Conservation (phyloP, 2,888 invertebrate species). For the Iphiclides podalirius region DNA sequence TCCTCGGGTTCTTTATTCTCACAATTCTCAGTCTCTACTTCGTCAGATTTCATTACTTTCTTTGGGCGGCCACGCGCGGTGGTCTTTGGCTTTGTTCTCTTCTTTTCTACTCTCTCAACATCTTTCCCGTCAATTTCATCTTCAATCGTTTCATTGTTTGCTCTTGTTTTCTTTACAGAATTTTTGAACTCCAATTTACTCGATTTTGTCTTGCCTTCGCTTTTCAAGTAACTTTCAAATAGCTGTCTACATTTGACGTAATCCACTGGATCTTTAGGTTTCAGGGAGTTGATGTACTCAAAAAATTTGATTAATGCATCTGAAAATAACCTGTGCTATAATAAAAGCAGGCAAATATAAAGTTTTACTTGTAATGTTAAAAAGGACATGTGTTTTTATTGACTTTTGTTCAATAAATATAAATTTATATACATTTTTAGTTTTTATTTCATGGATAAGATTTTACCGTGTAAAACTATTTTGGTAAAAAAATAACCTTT, state of each 20-base stretch:
- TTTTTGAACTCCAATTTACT: conserved; percentile 81
- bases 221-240: conserved; percentile 83
- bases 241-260: conserved; percentile 85
- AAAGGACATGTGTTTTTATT: too few species aligned
- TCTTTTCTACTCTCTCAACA: conserved; percentile 24
- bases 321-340: too few species aligned
- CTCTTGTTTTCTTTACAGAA: conserved; percentile 42
- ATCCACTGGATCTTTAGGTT: conserved; percentile 86
- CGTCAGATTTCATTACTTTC: conserved; percentile 33
- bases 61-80: conserved; percentile 26
- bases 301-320: conserved; percentile 83
- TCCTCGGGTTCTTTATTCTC: conserved; percentile 51
- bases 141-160: conserved; percentile 25
- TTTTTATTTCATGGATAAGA: too few species aligned
- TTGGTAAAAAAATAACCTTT: too few species aligned
- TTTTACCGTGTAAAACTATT: too few species aligned
- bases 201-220: conserved; percentile 75
- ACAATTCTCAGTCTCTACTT: conserved; percentile 38
- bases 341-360: too few species aligned
- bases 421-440: too few species aligned
- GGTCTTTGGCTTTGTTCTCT: conserved; percentile 23
- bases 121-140: conserved; percentile 28
- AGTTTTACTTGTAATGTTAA: too few species aligned
- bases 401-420: too few species aligned
- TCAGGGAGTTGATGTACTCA: conserved; percentile 83